Evolutionary conservation across 2,888 invertebrate species (phyloP), one percentile per base, ranked within the genome.

Genomic region (Macroteleia sp.): DNA sequence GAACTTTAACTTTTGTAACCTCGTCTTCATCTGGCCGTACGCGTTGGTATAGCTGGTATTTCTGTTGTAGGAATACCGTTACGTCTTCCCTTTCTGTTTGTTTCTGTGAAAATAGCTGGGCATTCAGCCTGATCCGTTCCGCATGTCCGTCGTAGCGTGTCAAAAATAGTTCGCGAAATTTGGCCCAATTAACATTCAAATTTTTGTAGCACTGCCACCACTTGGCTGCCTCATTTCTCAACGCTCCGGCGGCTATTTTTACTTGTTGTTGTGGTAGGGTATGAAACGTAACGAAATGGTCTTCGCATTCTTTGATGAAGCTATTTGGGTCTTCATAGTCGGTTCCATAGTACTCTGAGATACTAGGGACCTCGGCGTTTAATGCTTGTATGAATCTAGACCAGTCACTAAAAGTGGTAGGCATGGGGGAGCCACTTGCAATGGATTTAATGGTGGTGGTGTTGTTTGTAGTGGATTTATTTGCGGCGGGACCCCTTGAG

Each of bases 291-390:
- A 6, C 3, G 5, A 32, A 46, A 25, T 46, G 14, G 3, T 46
- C 46, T 14, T 46, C 46, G 28, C 46, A 46, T 3, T 44, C 59
- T 2, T 44, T 14, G 0, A 59, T 2, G 25, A 59, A 59, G 10
- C 9, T 1, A 3, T 50, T 19, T 1, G 62, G 50, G 12, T 62
- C 50, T 36, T 62, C 62, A 12, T 50, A 44, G 3, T 62, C 50
- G 5, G 19, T 12, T 3, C 62, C 62, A 1, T 9, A 12, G 17
- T 36, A 62, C 16, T 42, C 56, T 4, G 42, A 20, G 8, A 46
- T 14, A 3, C 12, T 12, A 2, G 46, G 46, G 22, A 12, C 25
- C 5, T 12, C 46, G 1, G 14, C 4, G 6, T 25, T n/a, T 6
- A 46, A n/a, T 6, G 46, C 46, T 2, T n/a, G 42, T 2, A 42